Percentiles rank a stretch among this genome's conserved stretches.
These are phyloP conservation scores for Hypolimnas misippus DNA, from an alignment of 2,888 invertebrate species.

Conservation along the genomic window DNA sequence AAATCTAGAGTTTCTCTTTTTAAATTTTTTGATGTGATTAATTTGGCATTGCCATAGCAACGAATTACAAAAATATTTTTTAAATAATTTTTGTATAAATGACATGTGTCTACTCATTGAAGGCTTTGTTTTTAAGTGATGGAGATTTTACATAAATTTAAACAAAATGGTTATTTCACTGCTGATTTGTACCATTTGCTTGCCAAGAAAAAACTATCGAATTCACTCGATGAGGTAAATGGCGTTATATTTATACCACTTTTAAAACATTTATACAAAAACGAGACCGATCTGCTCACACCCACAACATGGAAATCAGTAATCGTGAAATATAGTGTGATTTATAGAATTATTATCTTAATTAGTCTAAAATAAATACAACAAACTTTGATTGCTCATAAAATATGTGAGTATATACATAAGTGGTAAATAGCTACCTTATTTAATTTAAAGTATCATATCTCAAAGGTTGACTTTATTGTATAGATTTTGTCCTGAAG, in stretches of 20 bases:
- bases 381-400: neutral
- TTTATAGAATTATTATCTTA: no score
- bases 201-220: constrained; percentile 61
- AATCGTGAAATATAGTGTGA: no score
- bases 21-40: neutral
- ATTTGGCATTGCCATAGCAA: constrained; percentile 45
- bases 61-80: constrained; percentile 27
- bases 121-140: constrained; percentile 39
- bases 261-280: neutral
- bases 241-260: neutral
- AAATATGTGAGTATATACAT: neutral
- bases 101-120: constrained; percentile 13
- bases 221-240: constrained; percentile 62
- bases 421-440: neutral
- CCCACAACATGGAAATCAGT: no score
- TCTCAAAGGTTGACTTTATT: no score
- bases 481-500: no score
- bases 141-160: constrained; percentile 71
- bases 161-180: constrained; percentile 76
- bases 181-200: constrained; percentile 71
- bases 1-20: neutral
- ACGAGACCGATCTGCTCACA: no score
- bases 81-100: constrained; percentile 10
- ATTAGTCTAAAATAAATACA: no score
- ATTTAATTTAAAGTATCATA: no score